Base-by-base conservation (phyloP, 1,140 invertebrate species). In the Drosophila biarmipes region DNA sequence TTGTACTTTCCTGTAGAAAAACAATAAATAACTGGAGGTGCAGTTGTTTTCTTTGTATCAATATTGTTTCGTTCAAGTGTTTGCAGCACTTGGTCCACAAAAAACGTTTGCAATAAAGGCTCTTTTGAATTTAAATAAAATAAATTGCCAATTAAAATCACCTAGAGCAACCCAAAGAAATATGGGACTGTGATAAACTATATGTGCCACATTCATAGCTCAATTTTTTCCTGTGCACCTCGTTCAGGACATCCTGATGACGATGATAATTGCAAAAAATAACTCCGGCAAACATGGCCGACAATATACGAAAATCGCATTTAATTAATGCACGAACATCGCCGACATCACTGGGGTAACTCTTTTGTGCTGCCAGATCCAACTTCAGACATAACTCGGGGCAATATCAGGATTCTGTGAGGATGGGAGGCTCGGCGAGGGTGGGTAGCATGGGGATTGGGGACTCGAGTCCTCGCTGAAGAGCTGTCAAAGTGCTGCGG, bases 311-410 rank as follows among this genome's bases (percentile, higher is more conserved):
- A 69, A 78, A 62, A 74, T 73, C 38, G 71, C 79, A 86, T 85
- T 80, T 85, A 85, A 85, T 85, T 85, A 85, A 86, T 85, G 73
- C 81, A 77, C 51, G 53, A 63, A 76, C 80, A 72, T 66, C 56
- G 59, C 76, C 56, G 40, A 48, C 67, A 61, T 73, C 69, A 53
- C 45, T 34, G 35, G 71, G 53, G 56, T 74, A 59, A 45, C 55
- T 71, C 69, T 54, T 63, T 71, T 67, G 75, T 52, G 42, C 40
- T 19, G 29, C 35, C 29, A 55, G 49, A 59, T 64, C 58, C 77
- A 73, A 86, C 80, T 85, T 80, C 67, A 85, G 81, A 85, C 80
- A 84, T 73, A 73, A 64, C 78, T 82, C 55, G 53, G 34, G 45
- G 77, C 76, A 58, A 56, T 72, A 31, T 27, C 29, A 4, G 17